Evolutionary conservation across 2,113 vertebrate genomes (phyloP).

Genomic region (Dasyurus viverrinus): DNA sequence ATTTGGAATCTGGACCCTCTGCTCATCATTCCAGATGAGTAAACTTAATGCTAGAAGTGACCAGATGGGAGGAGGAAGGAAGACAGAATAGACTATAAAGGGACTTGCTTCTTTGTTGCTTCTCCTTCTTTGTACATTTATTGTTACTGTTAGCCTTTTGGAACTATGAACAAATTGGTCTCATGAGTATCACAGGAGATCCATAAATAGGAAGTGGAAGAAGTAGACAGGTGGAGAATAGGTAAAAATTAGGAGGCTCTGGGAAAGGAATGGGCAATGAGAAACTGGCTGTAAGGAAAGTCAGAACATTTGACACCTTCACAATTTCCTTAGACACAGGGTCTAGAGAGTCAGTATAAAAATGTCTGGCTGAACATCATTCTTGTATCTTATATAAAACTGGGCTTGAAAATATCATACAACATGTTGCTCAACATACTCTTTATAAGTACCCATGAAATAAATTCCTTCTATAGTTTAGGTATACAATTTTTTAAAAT

Average conservation of each 20-base stretch:
- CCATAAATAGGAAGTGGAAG: background rate
- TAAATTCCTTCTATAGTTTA: background rate
- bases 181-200: background rate
- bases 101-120: background rate
- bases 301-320: background rate
- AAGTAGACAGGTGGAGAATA: background rate
- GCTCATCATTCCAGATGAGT: conserved; percentile 7
- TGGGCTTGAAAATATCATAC: background rate
- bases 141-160: background rate
- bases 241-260: background rate
- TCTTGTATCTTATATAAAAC: conserved; percentile 25
- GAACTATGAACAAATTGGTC: background rate
- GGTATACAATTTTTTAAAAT: background rate
- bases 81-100: background rate
- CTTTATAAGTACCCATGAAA: background rate
- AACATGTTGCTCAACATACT: background rate
- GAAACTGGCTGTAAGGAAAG: background rate
- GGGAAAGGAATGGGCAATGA: background rate
- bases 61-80: background rate
- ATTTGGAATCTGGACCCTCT: background rate
- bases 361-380: background rate
- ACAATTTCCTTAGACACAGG: background rate
- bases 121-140: background rate
- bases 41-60: background rate
- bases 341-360: background rate